phyloP scores from a whole-genome alignment of 2,113 vertebrate species.

The Motacilla tschutschensis region DNA sequence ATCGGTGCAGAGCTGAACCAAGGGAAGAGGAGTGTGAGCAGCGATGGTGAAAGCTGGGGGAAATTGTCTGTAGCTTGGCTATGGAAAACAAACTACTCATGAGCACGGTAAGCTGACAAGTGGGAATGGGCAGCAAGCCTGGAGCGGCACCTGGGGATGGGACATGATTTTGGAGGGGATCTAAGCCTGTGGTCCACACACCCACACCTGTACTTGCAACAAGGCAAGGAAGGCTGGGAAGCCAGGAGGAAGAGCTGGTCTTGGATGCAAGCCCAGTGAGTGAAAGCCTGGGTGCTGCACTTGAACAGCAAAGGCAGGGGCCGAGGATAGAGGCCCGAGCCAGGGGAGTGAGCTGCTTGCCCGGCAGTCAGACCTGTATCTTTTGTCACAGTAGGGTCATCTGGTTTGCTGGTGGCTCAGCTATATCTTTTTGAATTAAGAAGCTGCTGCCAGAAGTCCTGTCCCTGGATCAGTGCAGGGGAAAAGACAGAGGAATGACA shows the following conservation, averaged over 20 bases:
- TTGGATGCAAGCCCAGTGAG: not conserved
- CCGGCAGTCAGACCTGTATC: rapidly evolving
- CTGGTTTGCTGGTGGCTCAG: not conserved
- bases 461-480: not conserved
- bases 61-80: not conserved
- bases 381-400: not conserved
- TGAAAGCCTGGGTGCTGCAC: not conserved
- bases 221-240: not conserved
- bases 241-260: not conserved
- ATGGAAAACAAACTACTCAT: not conserved
- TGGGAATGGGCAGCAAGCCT: rapidly evolving
- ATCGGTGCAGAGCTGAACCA: rapidly evolving
- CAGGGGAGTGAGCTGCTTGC: rapidly evolving
- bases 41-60: rapidly evolving
- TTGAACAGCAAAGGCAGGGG: not conserved
- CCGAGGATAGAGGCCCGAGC: rapidly evolving
- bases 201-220: not conserved
- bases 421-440: not conserved
- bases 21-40: not conserved
- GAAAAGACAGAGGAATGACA: not conserved
- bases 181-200: not conserved
- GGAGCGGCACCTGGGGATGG: rapidly evolving
- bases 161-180: not conserved
- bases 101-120: not conserved
- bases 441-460: not conserved